Evolutionary conservation across 2,888 invertebrate species (phyloP).

Genomic region (Dynastes hyllus): DNA sequence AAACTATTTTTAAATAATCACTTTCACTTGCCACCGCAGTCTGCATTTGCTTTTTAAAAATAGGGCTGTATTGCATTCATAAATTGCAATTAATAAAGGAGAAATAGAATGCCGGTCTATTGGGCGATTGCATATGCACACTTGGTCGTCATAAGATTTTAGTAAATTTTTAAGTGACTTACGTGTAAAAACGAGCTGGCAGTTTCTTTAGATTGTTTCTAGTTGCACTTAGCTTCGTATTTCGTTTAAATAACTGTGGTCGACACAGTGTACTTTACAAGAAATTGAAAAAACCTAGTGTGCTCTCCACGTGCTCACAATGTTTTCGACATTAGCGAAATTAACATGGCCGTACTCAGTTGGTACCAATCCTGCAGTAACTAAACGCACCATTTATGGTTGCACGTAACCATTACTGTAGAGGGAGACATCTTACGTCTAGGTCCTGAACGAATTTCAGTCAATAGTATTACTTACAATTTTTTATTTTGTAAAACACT

Average conservation of each 20-base stretch:
- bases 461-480: background rate
- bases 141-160: slow-evolving; percentile 13
- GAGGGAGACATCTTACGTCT: slow-evolving; percentile 25
- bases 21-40: background rate
- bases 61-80: background rate
- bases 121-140: slow-evolving; percentile 22
- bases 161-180: slow-evolving; percentile 48
- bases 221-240: background rate
- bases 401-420: background rate
- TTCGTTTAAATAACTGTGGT: slow-evolving; percentile 7
- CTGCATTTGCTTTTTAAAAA: background rate
- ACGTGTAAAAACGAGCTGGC: slow-evolving; percentile 44
- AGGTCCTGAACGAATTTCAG: background rate
- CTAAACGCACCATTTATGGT: slow-evolving; percentile 55
- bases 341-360: slow-evolving; percentile 76
- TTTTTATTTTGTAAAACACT: no score
- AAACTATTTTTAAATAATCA: slow-evolving; percentile 27
- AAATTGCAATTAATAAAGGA: background rate
- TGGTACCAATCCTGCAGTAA: slow-evolving; percentile 58
- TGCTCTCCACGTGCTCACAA: slow-evolving; percentile 80
- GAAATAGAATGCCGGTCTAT: slow-evolving; percentile 10
- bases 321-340: slow-evolving; percentile 78
- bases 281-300: slow-evolving; percentile 54
- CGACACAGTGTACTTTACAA: slow-evolving; percentile 19
- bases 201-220: slow-evolving; percentile 16